Base-by-base conservation (phyloP, 1,140 invertebrate genomes). In the Helicoverpa armigera region DNA sequence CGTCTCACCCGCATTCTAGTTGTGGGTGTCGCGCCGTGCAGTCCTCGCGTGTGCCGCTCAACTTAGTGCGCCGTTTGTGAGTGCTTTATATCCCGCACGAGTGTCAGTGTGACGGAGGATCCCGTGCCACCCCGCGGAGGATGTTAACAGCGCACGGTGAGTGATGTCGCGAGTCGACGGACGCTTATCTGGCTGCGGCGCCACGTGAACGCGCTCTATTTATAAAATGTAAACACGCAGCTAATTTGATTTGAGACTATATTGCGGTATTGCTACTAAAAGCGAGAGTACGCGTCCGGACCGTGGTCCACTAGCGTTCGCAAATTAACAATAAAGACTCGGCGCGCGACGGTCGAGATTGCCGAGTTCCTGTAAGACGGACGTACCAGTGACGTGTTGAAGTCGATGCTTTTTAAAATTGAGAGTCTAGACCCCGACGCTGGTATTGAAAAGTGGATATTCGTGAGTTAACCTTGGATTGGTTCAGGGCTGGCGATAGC, bases 91-190 rank as follows among this genome's bases (percentile, higher is more conserved):
- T 93, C 91, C 90, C 91, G 91, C 90, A 88, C 92, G 88, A 92
- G 93, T 94, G 92, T 92, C 92, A 92, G 92, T 94, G 93, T 92
- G 89, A 90, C 88, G 88, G 88, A 92, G 88, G 89, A 91, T 88
- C 90, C 86, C 78, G 87, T 88, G 80, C 81, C 87, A 88, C 85
- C 86, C 83, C 88, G 89, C 93, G 89, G 93, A 94, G 92, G 92
- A 94, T 94, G 93, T 94, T 94, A 94, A 93, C 93, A 94, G 93
- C 92, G 87, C 89, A 92, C 93, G 93, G 93, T 94, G 89, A 94
- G 93, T 94, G 89, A 87, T 85, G 82, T 84, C 82, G 83, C 84
- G 80, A 89, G 85, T 87, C 90, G 88, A 82, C 85, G 86, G 81
- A 83, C 88, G 85, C 91, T 92, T 92, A 91, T 92, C 91, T 90